Evolutionary conservation across 2,888 invertebrate genomes (phyloP), one percentile per base, ranked within the genome.

Genomic region (Tachina lurida): DNA sequence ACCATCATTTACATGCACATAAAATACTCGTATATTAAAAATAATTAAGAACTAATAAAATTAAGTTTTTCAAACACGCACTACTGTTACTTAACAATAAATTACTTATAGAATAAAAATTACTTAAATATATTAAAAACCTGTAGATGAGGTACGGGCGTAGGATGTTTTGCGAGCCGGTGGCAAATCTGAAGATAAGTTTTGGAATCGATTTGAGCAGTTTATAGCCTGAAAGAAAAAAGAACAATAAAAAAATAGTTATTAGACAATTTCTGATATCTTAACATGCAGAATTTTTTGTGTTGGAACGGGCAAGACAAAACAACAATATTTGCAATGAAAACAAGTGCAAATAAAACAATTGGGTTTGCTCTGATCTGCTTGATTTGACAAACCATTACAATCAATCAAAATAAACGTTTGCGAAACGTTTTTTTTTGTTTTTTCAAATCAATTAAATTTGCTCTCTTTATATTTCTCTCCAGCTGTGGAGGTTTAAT

Each of bases 141-240:
- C 91, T 19, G 91, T 91, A 19, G 91, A 91, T 10, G 91, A 91
- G 75, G 92, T 92, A 56, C 91, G 89, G 63, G 88, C 91, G 78
- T 89, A 91, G 70, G 92, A 92, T 49, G 91, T 90, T 86, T 91
- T 91, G 19, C 92, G 90, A n/a, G 91, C 91, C 5, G 91, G 90
- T 74, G 92, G 92, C 85, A 92, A 88, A 85, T 91, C 90, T 77
- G 90, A 88, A 87, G 91, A 88, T 86, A 90, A 90, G 87, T 90
- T 90, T 84, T 89, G 90, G 87, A 91, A 92, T 76, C 91, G 90
- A 19, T 90, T 88, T 56, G 91, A 90, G 85, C 91, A 92, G 86
- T 91, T 90, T 65, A 92, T 89, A 76, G 91, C 92, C 92, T 92
- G 84, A 65, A 89, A 78, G 76, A 67, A 67, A 76, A 52, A 41